A percentile compares a stretch with the other conserved stretches of the same genome.
phyloP scores from a whole-genome alignment of 2,797 vertebrate species.

The Poecilia picta region DNA sequence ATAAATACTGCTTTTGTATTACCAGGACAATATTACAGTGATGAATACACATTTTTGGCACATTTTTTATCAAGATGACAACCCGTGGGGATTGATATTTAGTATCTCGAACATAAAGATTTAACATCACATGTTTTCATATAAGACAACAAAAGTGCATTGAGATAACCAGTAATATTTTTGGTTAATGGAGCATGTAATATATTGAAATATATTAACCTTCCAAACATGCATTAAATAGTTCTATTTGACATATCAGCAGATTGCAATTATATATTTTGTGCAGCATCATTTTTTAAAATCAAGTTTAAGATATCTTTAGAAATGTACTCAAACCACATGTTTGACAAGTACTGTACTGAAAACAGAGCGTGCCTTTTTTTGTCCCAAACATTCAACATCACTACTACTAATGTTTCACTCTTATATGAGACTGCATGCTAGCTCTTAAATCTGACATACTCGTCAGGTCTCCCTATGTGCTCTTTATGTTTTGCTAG shows the following conservation, averaged over 20 bases:
- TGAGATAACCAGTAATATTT: not conserved
- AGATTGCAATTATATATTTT: not conserved
- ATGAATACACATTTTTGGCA: not conserved
- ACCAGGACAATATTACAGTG: not conserved
- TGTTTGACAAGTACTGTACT: not conserved
- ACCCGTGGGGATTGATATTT: not conserved
- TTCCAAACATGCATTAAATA: not conserved
- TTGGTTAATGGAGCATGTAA: not conserved
- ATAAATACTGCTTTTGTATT: not conserved
- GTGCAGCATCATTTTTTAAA: not conserved
- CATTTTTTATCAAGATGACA: not conserved
- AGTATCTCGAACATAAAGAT: not conserved
- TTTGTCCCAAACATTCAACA: not conserved
- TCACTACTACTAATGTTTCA: not conserved
- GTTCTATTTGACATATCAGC: not conserved
- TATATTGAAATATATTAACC: not conserved
- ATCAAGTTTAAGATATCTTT: not conserved
- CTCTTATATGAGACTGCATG: slow-evolving; percentile 12
- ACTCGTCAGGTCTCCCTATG: slow-evolving; percentile 1
- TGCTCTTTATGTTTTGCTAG: slow-evolving; percentile 8
- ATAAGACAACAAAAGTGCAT: not conserved
- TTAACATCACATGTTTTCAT: not conserved
- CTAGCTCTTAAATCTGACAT: slow-evolving; percentile 6
- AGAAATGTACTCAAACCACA: not conserved
- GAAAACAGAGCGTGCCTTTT: not conserved